These are phyloP conservation scores for Labia minor DNA, from an alignment of 2,888 invertebrate genomes.

Conservation along the genomic window DNA sequence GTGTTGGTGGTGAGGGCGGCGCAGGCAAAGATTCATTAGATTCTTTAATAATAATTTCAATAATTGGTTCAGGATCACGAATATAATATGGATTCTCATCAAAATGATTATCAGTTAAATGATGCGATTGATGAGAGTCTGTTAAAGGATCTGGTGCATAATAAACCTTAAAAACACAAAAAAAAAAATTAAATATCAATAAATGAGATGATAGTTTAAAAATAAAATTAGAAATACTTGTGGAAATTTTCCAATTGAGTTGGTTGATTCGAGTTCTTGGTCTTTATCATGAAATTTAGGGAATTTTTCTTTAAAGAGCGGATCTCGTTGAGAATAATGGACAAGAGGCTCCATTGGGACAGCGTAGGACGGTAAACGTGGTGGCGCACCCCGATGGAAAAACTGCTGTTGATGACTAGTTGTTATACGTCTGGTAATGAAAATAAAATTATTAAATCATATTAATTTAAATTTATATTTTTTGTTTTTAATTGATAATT, in stretches of 20 bases:
- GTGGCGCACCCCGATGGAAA: neutral
- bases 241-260: neutral
- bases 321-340: constrained; percentile 69
- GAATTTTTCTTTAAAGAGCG: constrained; percentile 47
- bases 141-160: constrained; percentile 23
- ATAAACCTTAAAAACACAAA: neutral
- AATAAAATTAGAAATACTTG: neutral
- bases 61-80: constrained; percentile 72
- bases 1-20: constrained; percentile 39
- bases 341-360: constrained; percentile 71
- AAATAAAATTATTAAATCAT: too few species aligned
- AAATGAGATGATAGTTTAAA: too few species aligned
- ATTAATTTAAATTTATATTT: too few species aligned
- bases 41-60: constrained; percentile 84
- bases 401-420: neutral
- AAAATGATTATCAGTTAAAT: constrained; percentile 21
- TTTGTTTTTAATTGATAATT: too few species aligned
- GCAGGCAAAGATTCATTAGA: constrained; percentile 71
- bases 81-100: constrained; percentile 24
- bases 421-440: neutral
- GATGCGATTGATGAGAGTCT: constrained; percentile 32
- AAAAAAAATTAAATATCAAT: too few species aligned
- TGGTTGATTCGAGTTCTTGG: neutral
- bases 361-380: constrained; percentile 54
- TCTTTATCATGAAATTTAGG: neutral